Base-by-base conservation (phyloP, 1,140 invertebrate species). In the Pissodes strobi region DNA sequence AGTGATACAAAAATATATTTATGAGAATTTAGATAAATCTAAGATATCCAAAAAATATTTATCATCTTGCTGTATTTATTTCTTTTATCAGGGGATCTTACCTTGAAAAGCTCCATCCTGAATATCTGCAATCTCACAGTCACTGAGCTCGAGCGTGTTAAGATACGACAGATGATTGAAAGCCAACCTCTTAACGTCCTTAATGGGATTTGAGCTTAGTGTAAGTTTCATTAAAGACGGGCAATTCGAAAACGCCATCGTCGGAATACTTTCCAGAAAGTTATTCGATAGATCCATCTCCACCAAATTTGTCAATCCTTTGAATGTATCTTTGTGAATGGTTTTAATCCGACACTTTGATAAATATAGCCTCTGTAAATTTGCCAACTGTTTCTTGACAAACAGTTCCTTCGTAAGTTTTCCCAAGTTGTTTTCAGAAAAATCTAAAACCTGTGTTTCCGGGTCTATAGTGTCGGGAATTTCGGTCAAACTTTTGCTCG, bases 201-300 rank as follows among this genome's bases (percentile, higher is more conserved):
- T 83, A 67, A 96, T 90, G 0, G 90, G 89, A 81, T 96, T 96
- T 8, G 87, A 86, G 72, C 85, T 91, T 2, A 95, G 76, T 18
- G 86, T 85, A 5, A 96, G 83, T 57, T 88, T 85, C 88, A 94
- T 94, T 57, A 96, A 79, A 2, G 88, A 88, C 22, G 87, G 85
- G 70, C 88, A 90, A 71, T 90, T 89, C 8, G 84, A 77, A 69
- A 95, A 92, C 12, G 90, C 88, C 30, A 85, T 84, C 9, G 87
- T 87, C 1, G 93, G 93, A 67, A 95, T 83, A 25, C 85, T 79
- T 21, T 86, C 85, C 66, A 95, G 79, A 48, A 87, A 83, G 79
- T 96, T 96, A 67, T 89, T 85, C 8, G 90, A 90, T 1, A 96
- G 80, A 80, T 96, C 93, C 64, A 96, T 79, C 77, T 95, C 93